phyloP scores from a whole-genome alignment of 2,797 vertebrate species.

The Galago senegalensis region DNA sequence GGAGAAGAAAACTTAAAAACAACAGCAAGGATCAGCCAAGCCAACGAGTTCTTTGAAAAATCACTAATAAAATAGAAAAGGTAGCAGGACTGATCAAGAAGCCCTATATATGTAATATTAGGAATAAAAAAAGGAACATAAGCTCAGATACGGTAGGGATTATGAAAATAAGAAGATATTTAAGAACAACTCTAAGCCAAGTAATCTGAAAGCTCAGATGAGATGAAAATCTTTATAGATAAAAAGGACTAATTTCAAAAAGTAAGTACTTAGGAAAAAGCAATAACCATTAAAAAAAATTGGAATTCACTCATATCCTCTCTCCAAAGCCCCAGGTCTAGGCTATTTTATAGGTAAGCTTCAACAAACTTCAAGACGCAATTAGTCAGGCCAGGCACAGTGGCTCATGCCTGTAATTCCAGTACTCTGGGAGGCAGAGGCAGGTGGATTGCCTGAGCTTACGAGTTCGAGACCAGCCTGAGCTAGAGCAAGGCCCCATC shows the following conservation, averaged over 20 bases:
- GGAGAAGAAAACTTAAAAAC: neutral
- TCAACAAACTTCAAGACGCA: neutral
- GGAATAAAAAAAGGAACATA: neutral
- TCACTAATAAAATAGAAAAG: constrained; percentile 13
- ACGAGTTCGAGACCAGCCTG: no score
- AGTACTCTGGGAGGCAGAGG: no score
- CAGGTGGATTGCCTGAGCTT: no score
- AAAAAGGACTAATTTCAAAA: neutral
- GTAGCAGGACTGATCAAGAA: neutral
- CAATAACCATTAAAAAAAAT: neutral
- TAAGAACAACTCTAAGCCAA: neutral
- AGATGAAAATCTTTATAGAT: constrained; percentile 17
- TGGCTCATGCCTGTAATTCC: no score
- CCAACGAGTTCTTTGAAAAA: constrained; percentile 37
- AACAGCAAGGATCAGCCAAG: constrained; percentile 34
- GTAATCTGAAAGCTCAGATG: constrained; percentile 35
- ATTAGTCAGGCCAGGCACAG: neutral
- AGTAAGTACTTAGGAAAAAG: constrained; percentile 33
- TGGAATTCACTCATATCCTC: neutral
- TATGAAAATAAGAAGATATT: constrained; percentile 24
- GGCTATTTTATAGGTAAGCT: neutral
- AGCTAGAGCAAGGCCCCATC: no score
- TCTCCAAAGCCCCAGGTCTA: neutral
- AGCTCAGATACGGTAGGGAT: neutral
- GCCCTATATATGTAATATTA: neutral